A percentile compares a stretch with the other conserved stretches of the same genome.
Conservation (phyloP, 2,888 invertebrate species). For the Coelopa pilipes region DNA sequence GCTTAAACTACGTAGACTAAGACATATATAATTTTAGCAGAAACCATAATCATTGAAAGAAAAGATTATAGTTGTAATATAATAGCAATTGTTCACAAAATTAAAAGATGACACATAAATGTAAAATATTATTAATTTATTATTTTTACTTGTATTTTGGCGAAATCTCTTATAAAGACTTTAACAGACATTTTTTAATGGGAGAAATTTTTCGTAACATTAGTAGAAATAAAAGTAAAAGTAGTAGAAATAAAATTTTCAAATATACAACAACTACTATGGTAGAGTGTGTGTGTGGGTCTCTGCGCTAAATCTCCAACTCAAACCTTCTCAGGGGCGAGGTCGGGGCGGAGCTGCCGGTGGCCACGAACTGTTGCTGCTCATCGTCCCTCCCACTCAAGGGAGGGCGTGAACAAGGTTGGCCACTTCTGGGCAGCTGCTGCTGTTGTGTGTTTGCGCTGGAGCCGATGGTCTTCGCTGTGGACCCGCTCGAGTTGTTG, state of each 20-base stretch:
- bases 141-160: conserved; percentile 5
- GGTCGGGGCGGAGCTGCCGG: conserved; percentile 39
- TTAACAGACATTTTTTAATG: not conserved
- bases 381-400: conserved; percentile 80
- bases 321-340: conserved; percentile 75
- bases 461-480: not conserved
- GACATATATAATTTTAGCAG: conserved; percentile 27
- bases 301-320: conserved; percentile 62
- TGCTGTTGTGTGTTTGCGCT: conserved; percentile 36
- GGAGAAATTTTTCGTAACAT: conserved; percentile 22
- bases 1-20: conserved; percentile 47
- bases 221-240: conserved; percentile 25
- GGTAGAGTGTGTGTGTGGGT: conserved; percentile 10
- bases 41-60: conserved; percentile 27
- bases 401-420: conserved; percentile 68
- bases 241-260: not conserved
- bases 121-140: conserved; percentile 40
- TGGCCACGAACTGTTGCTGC: conserved; percentile 47
- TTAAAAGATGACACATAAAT: conserved; percentile 32
- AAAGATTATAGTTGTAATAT: conserved; percentile 35
- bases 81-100: conserved; percentile 33
- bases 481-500: conserved; percentile 14
- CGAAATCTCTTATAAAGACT: not conserved
- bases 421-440: conserved; percentile 37
- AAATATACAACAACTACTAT: conserved; percentile 28